These are phyloP conservation scores for Prochilodus magdalenae DNA, from an alignment of 2,113 vertebrate species.

Conservation along the genomic window DNA sequence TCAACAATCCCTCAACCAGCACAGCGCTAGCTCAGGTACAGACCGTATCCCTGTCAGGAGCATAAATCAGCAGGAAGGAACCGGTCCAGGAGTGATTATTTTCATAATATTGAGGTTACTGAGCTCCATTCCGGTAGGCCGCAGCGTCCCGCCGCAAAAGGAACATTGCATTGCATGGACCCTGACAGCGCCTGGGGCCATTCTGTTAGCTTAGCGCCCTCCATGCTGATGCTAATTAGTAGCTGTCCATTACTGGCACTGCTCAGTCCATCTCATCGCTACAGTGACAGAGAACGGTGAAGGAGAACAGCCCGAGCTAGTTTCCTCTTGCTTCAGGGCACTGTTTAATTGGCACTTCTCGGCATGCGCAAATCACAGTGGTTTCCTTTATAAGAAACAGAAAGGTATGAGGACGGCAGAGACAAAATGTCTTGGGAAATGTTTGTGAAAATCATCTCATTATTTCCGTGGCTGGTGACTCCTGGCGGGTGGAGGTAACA, in stretches of 20 bases:
- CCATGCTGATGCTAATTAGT: slow-evolving; percentile 8
- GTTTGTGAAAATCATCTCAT: slow-evolving; percentile 20
- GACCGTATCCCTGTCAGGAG: neutral
- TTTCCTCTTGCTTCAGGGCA: slow-evolving; percentile 31
- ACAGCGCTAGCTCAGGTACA: neutral
- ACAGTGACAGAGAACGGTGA: neutral
- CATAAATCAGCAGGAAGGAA: neutral
- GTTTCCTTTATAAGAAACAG: slow-evolving; percentile 37
- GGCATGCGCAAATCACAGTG: slow-evolving; percentile 2
- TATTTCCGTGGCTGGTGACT: slow-evolving; percentile 10
- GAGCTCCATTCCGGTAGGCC: neutral
- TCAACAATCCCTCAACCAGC: neutral
- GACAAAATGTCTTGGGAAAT: slow-evolving; percentile 30
- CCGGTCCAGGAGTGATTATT: slow-evolving; percentile 1
- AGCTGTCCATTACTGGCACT: neutral
- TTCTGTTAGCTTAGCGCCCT: neutral
- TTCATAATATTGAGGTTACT: neutral
- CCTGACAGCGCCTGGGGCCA: slow-evolving; percentile 19
- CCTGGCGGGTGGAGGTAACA: slow-evolving; percentile 16
- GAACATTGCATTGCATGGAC: neutral
- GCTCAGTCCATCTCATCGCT: slow-evolving; percentile 1
- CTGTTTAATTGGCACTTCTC: slow-evolving; percentile 43
- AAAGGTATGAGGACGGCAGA: neutral
- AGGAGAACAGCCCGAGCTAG: neutral
- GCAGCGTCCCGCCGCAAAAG: neutral